Evolutionary conservation across 2,113 vertebrate genomes (phyloP), one percentile per base, ranked within the genome.

Genomic region (Sclerurus mexicanus): DNA sequence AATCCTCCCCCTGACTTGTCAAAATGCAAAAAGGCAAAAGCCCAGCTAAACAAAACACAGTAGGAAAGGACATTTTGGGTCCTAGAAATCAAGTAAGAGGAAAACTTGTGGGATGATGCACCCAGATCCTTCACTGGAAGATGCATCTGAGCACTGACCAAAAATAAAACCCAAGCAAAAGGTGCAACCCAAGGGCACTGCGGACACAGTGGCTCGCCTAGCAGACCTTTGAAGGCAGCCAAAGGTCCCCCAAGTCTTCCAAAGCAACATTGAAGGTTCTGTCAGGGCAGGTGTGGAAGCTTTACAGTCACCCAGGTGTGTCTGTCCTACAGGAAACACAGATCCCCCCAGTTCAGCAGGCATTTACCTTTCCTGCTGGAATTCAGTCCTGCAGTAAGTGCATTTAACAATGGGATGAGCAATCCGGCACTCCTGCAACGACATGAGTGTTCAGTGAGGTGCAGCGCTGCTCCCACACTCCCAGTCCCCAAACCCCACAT

Each of bases 341-440:
- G 1, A 21, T 16, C 13, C n/a, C 44, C 46, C 39, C 42, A 12
- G 30, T 4, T 23, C 21, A 73, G 25, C 2, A 0, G 12, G 17
- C 6, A 37, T 85, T 94, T 98, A 98, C 98, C 98, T 98, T 63
- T 98, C 98, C 87, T 98, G 98, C 55, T 98, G 98, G 97, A 98
- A 98, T 88, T 98, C 98, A 47, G 98, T 98, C 94, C 98, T 96
- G 96, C 98, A 98, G 90, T 98, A 98, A 76, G 98, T 98, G 82
- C 98, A 98, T 97, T 98, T 98, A 64, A 98, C 98, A 42, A 98
- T 98, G 90, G 98, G 98, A 73, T 98, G 98, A 2, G 98, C 98
- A 46, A 98, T 98, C 84, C 98, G 97, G 93, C 98, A 98, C 67
- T 98, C 98, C 98, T 98, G 95, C 80, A 97, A 95, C 10, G 31